Evolutionary conservation across 2,888 invertebrate species (phyloP).

Genomic region (Tipula lateralis): DNA sequence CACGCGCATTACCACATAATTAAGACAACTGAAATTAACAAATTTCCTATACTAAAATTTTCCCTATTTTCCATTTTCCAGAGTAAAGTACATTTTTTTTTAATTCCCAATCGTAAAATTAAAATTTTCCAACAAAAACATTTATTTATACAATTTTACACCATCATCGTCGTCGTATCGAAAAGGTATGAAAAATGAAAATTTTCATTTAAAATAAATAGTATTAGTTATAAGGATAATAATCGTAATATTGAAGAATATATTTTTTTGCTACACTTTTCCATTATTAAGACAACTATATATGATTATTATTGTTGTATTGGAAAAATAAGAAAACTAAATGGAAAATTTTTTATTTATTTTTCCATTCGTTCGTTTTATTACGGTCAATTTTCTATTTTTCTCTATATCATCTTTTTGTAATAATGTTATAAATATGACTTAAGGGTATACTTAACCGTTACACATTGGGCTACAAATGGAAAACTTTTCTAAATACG

Average conservation of each 20-base stretch:
- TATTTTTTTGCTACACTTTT: background rate
- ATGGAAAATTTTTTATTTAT: background rate
- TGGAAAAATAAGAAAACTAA: background rate
- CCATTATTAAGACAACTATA: background rate
- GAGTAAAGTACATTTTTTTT: background rate
- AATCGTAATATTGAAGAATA: background rate
- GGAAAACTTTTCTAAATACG: background rate
- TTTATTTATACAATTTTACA: background rate
- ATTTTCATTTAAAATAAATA: background rate
- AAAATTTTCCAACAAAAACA: background rate
- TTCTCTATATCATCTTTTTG: background rate
- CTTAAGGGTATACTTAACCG: background rate
- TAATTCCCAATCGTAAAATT: background rate
- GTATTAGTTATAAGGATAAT: background rate
- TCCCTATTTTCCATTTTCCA: background rate
- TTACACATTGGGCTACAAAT: background rate
- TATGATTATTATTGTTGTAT: background rate
- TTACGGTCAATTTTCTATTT: conserved; percentile 14
- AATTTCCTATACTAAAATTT: background rate
- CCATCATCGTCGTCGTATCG: background rate
- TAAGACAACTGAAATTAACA: background rate
- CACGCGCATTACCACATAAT: background rate
- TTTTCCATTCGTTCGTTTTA: background rate
- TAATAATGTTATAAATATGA: conserved; percentile 19
- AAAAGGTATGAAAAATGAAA: background rate